phyloP scores from a whole-genome alignment of 1,140 invertebrate genomes.

The Aphis gossypii region DNA sequence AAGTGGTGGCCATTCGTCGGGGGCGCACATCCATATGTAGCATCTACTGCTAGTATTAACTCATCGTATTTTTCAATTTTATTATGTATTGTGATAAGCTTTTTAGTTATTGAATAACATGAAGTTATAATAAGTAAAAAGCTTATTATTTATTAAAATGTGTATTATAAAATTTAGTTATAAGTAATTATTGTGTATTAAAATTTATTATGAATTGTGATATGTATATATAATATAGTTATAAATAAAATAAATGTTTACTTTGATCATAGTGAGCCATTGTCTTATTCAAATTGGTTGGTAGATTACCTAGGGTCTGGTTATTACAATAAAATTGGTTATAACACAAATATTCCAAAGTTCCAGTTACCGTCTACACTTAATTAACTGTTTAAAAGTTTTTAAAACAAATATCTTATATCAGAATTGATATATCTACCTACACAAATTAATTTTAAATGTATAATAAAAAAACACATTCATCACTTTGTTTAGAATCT shows the following conservation, averaged over 20 bases:
- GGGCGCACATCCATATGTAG: constrained; percentile 46
- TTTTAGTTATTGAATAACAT: not conserved
- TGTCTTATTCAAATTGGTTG: not conserved
- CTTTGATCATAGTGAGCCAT: not conserved
- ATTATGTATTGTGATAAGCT: constrained; percentile 9
- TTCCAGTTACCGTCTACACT: too few species aligned
- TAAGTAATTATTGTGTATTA: constrained; percentile 46
- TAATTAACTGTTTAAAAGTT: too few species aligned
- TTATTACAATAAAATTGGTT: too few species aligned
- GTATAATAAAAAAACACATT: too few species aligned
- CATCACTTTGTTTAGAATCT: too few species aligned
- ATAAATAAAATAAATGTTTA: constrained; percentile 5
- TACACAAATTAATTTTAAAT: too few species aligned
- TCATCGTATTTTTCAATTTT: constrained; percentile 12
- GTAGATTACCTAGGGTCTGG: not conserved
- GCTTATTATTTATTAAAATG: not conserved
- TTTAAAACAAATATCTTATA: too few species aligned
- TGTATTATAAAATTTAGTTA: constrained; percentile 18
- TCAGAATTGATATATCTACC: too few species aligned
- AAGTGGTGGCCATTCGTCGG: constrained; percentile 54
- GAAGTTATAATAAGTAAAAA: not conserved
- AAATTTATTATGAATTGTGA: constrained; percentile 9
- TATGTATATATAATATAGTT: constrained; percentile 9
- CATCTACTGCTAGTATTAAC: not conserved
- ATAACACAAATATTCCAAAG: too few species aligned